Evolutionary conservation across 37 sponge, comb jelly and placozoan genomes (phyloP).

Genomic region (Spongilla lacustris): DNA sequence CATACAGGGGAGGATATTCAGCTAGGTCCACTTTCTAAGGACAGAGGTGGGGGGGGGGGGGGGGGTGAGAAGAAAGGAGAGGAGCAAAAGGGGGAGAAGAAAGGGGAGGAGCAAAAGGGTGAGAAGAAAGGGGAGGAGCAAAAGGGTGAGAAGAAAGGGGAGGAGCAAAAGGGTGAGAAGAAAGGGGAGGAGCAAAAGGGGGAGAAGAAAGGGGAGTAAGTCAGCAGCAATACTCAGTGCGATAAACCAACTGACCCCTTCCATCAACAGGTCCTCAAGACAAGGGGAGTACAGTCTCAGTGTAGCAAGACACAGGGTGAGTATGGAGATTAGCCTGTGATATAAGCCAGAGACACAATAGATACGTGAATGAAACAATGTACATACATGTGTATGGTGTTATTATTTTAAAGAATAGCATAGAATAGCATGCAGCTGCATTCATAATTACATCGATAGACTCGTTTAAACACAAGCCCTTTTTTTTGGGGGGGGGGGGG

Average conservation of each 20-base stretch:
- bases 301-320: constrained; percentile 34
- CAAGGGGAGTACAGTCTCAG: constrained; percentile 53
- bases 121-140: too few relatives aligned
- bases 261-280: constrained; percentile 34
- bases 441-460: too few relatives aligned
- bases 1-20: constrained; percentile 51
- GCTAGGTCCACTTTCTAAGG: constrained; percentile 46
- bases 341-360: not conserved
- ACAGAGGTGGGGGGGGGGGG: not conserved
- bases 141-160: not conserved
- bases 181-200: not conserved
- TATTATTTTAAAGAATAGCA: too few relatives aligned
- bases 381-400: too few relatives aligned
- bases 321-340: constrained; percentile 41
- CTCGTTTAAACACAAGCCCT: too few relatives aligned
- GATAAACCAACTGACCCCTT: constrained; percentile 28
- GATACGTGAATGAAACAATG: not conserved
- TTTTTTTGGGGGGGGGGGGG: too few relatives aligned
- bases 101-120: not conserved
- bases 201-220: not conserved
- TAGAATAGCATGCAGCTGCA: too few relatives aligned
- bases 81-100: not conserved
- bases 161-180: not conserved
- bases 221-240: too few relatives aligned
- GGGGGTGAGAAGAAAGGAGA: too few relatives aligned